Base-by-base conservation (phyloP, 2,888 invertebrate species). In the Lottia gigantea region DNA sequence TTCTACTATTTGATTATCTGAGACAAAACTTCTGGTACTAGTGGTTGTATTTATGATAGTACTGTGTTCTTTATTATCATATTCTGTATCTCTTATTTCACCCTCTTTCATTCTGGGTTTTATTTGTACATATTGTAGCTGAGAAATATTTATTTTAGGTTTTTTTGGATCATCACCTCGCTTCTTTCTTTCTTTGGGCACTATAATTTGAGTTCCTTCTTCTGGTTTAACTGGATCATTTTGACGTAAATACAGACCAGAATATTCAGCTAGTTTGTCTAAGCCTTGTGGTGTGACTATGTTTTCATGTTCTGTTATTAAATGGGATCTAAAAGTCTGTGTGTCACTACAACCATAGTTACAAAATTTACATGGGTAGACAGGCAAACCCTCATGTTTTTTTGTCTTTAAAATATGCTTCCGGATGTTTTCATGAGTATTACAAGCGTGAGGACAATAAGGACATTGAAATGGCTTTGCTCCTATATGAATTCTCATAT, bases 401-500 rank as follows among this genome's bases (percentile, higher is more conserved):
- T 92, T 92, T 14, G 94, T 94, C 47, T 92, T 92, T 0, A 95
- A 89, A 1, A 95, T 93, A 89, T 96, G 96, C 84, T 96, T 95
- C 6, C 96, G 92, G 15, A 96, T 91, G 87, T 96, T 96, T 87
- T 95, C 96, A 93, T 94, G 86, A 0, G 85, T 86, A 75, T 88
- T 88, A 74, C 88, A 88, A 6, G 91, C 91, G 87, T 95, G 96
- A 2, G 91, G 84, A 83, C 96, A 96, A 75, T 90, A 89, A 0
- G 89, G 89, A 76, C 89, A 89, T 71, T 86, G 83, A 74, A 86
- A 89, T 2, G 88, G 89, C 70, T 88, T 87, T 6, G 83, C 80
- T 26, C 88, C 88, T 16, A 87, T 87, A 73, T 89, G 89, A 55
- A 88, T 85, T 45, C 88, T 78, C 84, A 88, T 86, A 72, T 89